Percentiles rank a stretch among this genome's conserved stretches.
phyloP scores from a whole-genome alignment of 2,113 vertebrate genomes.

The Elaphurus davidianus region DNA sequence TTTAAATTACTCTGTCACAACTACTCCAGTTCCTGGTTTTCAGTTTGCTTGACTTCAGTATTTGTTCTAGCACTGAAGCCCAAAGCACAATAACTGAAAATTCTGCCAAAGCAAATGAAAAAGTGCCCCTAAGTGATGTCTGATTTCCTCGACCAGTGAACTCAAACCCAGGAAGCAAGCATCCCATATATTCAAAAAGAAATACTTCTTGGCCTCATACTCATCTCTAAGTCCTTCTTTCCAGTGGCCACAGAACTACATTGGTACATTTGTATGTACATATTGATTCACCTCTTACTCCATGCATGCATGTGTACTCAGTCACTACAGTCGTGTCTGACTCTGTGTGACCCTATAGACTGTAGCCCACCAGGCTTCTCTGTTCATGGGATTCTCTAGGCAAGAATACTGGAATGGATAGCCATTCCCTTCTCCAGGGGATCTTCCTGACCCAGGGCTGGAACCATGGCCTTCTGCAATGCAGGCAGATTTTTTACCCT shows the following conservation, averaged over 20 bases:
- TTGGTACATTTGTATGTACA: rapidly evolving
- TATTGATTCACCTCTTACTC: not conserved
- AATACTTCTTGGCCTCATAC: not conserved
- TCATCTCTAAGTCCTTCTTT: not conserved
- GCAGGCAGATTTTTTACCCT: not conserved
- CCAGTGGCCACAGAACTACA: not conserved
- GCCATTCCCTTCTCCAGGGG: not conserved
- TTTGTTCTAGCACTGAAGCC: not conserved
- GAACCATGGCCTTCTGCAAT: not conserved
- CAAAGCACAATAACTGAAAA: not conserved
- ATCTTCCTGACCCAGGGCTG: not conserved
- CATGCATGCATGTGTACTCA: not conserved
- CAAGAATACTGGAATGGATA: not conserved
- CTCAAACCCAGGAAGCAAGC: not conserved
- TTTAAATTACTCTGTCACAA: not conserved
- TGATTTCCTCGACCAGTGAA: not conserved
- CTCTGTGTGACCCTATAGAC: not conserved
- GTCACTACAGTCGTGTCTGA: not conserved
- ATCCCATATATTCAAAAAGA: not conserved
- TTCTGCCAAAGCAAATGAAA: not conserved
- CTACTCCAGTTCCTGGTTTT: not conserved
- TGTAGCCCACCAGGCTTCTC: not conserved
- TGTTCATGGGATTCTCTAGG: not conserved
- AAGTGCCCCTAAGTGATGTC: not conserved
- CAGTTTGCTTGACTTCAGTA: not conserved